These are phyloP conservation scores for Agonopterix arenella DNA, from an alignment of 2,888 invertebrate species.

Conservation along the genomic window DNA sequence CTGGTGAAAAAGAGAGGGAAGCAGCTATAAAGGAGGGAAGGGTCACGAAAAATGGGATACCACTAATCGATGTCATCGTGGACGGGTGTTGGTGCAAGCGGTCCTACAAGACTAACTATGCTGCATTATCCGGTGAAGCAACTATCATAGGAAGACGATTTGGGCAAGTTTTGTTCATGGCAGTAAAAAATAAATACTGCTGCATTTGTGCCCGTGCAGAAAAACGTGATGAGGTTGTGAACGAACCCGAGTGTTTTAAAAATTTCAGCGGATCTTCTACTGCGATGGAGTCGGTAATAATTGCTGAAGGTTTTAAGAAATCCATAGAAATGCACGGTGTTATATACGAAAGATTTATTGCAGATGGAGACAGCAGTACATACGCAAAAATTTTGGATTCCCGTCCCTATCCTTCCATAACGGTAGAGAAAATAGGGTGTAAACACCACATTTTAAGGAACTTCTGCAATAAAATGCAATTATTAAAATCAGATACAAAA, in stretches of 20 bases:
- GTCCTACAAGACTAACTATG: constrained; percentile 8
- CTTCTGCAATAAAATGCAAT: not conserved
- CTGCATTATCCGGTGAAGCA: constrained; percentile 1
- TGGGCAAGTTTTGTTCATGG: not conserved
- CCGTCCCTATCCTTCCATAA: constrained; percentile 10
- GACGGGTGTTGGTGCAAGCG: constrained; percentile 18
- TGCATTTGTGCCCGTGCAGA: constrained; percentile 1
- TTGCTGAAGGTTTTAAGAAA: constrained; percentile 6
- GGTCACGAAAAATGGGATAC: constrained; percentile 15
- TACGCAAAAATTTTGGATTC: constrained; percentile 5
- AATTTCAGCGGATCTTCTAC: constrained; percentile 5
- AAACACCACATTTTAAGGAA: not conserved
- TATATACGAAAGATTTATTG: constrained; percentile 2
- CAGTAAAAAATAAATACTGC: constrained; percentile 9
- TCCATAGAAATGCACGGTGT: constrained; percentile 4
- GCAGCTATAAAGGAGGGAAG: constrained; percentile 13
- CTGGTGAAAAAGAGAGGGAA: constrained; percentile 14
- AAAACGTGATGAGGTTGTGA: not conserved
- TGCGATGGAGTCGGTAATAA: constrained; percentile 2
- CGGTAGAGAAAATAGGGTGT: not conserved
- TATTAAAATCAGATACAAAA: not conserved
- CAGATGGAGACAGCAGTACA: constrained; percentile 4
- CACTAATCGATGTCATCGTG: constrained; percentile 14
- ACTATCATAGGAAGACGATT: constrained; percentile 1
- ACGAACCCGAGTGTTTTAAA: constrained; percentile 4